Conservation (phyloP, 2,888 invertebrate species). For the Timema cristinae region DNA sequence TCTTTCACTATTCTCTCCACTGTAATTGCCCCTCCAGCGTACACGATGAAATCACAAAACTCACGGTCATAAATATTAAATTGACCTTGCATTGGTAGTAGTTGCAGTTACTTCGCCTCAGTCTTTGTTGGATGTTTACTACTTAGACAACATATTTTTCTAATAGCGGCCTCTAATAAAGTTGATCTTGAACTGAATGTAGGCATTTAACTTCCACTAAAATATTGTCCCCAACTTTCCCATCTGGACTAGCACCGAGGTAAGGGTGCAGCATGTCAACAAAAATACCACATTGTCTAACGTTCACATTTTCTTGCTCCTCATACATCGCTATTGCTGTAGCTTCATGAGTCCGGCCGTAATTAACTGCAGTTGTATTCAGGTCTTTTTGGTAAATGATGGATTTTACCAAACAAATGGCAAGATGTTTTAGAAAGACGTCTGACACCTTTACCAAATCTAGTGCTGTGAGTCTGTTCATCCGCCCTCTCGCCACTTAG, state of each 20-base stretch:
- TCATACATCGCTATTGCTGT: neutral
- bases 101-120: neutral
- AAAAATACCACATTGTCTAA: neutral
- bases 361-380: neutral
- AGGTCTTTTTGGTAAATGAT: slow-evolving; percentile 1
- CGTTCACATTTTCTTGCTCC: neutral
- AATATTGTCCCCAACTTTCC: neutral
- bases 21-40: neutral
- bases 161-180: too few species aligned
- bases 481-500: too few species aligned
- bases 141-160: neutral
- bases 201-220: slow-evolving; percentile 4
- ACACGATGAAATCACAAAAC: slow-evolving; percentile 19
- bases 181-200: neutral
- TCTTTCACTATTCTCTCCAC: slow-evolving; percentile 2
- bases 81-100: slow-evolving; percentile 10
- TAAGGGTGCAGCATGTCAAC: neutral
- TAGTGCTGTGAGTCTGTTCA: slow-evolving; percentile 15
- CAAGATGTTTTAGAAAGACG: neutral
- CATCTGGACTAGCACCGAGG: neutral
- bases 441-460: neutral
- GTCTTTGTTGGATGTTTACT: too few species aligned
- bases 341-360: neutral
- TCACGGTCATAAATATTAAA: slow-evolving; percentile 12
- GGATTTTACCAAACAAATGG: neutral